Percentiles rank a stretch among this genome's conserved stretches.
Evolutionary conservation across 2,797 vertebrate species (phyloP).

Genomic region (Dermochelys coriacea): DNA sequence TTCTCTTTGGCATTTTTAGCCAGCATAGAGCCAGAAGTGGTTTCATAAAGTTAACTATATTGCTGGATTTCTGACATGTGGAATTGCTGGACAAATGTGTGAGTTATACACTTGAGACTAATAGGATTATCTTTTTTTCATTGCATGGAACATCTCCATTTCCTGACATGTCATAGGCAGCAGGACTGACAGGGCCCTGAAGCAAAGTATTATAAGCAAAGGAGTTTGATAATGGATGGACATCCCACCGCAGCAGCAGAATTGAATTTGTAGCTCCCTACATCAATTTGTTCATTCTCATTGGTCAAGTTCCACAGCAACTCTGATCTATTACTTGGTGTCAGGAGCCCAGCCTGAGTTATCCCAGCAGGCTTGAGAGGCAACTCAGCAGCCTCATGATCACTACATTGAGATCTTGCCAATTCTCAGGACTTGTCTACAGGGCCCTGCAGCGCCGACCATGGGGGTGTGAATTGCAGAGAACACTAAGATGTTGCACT

Average conservation of each 20-base stretch:
- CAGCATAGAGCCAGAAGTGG: neutral
- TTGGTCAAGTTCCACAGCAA: neutral
- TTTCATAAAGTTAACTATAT: neutral
- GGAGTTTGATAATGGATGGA: neutral
- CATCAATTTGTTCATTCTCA: neutral
- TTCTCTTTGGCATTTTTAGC: neutral
- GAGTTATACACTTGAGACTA: neutral
- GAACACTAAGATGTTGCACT: neutral
- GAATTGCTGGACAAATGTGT: neutral
- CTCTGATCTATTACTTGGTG: neutral
- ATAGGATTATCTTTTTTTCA: neutral
- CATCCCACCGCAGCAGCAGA: neutral
- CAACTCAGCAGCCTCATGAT: neutral
- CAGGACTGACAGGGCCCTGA: neutral
- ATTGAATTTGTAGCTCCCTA: neutral
- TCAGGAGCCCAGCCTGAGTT: neutral
- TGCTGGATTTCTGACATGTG: neutral
- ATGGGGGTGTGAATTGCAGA: neutral
- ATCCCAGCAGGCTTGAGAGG: slow-evolving; percentile 8
- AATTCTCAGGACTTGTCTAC: neutral
- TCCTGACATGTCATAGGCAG: neutral
- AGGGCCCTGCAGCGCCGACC: neutral
- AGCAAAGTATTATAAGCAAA: neutral
- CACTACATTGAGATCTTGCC: neutral
- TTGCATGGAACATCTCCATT: slow-evolving; percentile 27